Conservation (phyloP, 2,888 invertebrate genomes). For the Sericinus montela region DNA sequence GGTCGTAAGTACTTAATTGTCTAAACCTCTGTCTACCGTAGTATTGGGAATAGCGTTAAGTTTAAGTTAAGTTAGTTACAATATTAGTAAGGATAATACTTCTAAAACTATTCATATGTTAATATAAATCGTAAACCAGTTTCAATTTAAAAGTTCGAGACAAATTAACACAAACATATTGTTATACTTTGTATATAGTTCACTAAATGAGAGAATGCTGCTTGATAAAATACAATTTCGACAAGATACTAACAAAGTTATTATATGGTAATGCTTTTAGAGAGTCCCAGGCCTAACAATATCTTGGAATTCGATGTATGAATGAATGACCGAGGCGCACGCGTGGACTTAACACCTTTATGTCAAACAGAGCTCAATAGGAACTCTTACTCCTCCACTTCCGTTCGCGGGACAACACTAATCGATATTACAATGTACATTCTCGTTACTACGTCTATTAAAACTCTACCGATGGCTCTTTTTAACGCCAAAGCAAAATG, state of each 20-base stretch:
- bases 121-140: too few species aligned
- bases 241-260: slow-evolving; percentile 17
- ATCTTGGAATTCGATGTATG: slow-evolving; percentile 26
- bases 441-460: slow-evolving; percentile 35
- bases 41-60: too few species aligned
- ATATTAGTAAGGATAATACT: too few species aligned
- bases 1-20: too few species aligned
- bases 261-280: slow-evolving; percentile 16
- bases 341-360: slow-evolving; percentile 48
- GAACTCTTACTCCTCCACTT: slow-evolving; percentile 39
- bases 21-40: too few species aligned
- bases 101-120: too few species aligned
- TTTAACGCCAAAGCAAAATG: slow-evolving; percentile 11
- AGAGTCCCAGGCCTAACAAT: slow-evolving; percentile 26
- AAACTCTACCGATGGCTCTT: slow-evolving; percentile 34
- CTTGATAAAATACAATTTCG: slow-evolving; percentile 12
- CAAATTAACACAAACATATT: too few species aligned
- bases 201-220: too few species aligned
- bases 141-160: too few species aligned
- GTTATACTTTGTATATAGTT: too few species aligned
- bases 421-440: slow-evolving; percentile 51
- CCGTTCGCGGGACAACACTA: slow-evolving; percentile 54
- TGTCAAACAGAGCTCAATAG: slow-evolving; percentile 30
- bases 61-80: too few species aligned
- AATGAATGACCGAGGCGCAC: slow-evolving; percentile 36